Base-by-base conservation (phyloP, 2,113 vertebrate genomes). In the Neofelis nebulosa region DNA sequence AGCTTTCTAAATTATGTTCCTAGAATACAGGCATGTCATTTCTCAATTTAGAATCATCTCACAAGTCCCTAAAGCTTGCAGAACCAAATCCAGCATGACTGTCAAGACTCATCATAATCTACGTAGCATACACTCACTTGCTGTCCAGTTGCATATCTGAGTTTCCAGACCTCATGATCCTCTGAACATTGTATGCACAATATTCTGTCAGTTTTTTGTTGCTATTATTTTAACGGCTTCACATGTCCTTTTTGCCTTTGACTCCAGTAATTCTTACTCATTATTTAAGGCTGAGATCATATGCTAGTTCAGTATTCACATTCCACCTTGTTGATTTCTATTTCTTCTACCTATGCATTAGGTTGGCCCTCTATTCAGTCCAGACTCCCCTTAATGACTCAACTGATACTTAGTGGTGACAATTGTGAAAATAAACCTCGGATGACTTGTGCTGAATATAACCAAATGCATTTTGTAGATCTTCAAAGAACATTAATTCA, bases 31-130 rank as follows among this genome's bases (percentile, higher is more conserved):
- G 0, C 18, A 25, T 41, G 6, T 29, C 7, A 65, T 74, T 86
- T 91, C 66, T 93, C 61, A 82, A 23, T 33, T 96, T 66, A 93
- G n/a, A 36, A 78, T 82, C 31, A 89, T 79, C 73, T 91, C 13
- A 31, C 61, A 69, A 23, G 2, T 79, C 21, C 33, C 29, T 71
- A 55, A 33, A 82, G 52, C 7, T 31, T 74, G 50, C 33, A 83
- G 69, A 73, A 90, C 3, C 4, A 96, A 94, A 74, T 82, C 41
- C 11, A 82, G 3, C 12, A 73, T 52, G 41, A 73, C 29, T 36
- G 38, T 79, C 63, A 76, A 45, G 63, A n/a, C 23, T 23, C 12
- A 76, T 69, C 65, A 41, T 57, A 45, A 80, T 45, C 52, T 66
- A 55, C 57, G 36, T 13, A 48, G 15, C 9, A 25, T 82, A 13